Evolutionary conservation across 2,888 invertebrate species (phyloP).

Genomic region (Zygaena filipendulae): DNA sequence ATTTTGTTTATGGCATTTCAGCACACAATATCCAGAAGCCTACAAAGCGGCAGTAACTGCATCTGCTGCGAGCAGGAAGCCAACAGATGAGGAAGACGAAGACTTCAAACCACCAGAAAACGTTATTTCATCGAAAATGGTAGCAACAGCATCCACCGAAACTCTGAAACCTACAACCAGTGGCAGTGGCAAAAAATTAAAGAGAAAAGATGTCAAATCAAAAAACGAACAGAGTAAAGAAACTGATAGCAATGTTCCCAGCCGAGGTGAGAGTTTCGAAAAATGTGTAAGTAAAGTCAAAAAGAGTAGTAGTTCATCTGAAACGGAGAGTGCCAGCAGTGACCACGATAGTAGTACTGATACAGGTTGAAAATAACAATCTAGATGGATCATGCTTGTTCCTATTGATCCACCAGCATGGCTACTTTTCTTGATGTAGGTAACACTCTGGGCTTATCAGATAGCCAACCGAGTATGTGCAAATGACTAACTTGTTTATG

Average conservation of each 20-base stretch:
- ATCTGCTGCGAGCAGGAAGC: conserved; percentile 53
- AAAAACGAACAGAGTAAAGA: conserved; percentile 40
- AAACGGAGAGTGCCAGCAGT: conserved; percentile 71
- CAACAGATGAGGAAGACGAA: conserved; percentile 41
- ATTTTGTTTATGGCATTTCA: too few relatives aligned
- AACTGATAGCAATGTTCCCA: conserved; percentile 38
- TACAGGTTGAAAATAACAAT: conserved; percentile 40
- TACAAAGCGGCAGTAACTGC: conserved; percentile 71
- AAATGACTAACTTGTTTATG: too few relatives aligned
- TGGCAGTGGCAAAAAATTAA: conserved; percentile 32
- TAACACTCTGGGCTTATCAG: too few relatives aligned
- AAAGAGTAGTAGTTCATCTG: conserved; percentile 65
- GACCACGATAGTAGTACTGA: conserved; percentile 75
- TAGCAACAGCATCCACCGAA: conserved; percentile 53
- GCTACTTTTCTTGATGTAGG: too few relatives aligned
- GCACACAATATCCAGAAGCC: conserved; percentile 74
- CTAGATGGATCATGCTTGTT: too few relatives aligned
- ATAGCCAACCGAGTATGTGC: too few relatives aligned
- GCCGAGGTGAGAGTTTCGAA: conserved; percentile 20
- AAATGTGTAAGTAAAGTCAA: conserved; percentile 26
- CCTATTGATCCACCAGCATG: too few relatives aligned
- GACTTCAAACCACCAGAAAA: conserved; percentile 33
- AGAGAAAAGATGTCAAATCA: conserved; percentile 29
- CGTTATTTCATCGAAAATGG: conserved; percentile 49
- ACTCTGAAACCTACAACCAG: conserved; percentile 51